Conservation (phyloP, 2,113 vertebrate species). For the Caloenas nicobarica region DNA sequence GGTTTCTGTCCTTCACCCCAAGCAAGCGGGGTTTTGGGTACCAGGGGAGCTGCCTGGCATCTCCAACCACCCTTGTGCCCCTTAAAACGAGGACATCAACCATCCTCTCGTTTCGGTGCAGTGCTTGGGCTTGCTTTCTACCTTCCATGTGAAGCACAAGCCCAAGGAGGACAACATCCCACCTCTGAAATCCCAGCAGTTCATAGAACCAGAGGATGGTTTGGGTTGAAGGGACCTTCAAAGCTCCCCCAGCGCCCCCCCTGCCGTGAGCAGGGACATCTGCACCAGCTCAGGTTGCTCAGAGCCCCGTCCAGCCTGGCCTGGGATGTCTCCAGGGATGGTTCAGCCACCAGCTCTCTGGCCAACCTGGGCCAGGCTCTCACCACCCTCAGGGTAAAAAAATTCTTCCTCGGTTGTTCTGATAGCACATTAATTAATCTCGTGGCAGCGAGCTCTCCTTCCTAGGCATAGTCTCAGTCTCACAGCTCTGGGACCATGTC, state of each 20-base stretch:
- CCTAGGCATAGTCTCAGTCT: not conserved
- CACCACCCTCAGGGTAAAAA: no score
- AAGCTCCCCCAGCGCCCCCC: no score
- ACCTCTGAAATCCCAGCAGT: not conserved
- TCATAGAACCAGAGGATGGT: no score
- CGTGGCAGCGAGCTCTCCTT: not conserved
- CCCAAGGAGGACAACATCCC: not conserved
- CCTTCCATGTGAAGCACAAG: not conserved
- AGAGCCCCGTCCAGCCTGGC: no score
- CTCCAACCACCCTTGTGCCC: not conserved
- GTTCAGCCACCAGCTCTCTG: no score
- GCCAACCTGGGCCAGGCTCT: no score
- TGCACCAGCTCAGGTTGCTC: no score
- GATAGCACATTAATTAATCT: not conserved
- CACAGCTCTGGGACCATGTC: not conserved
- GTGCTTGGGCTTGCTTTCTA: not conserved
- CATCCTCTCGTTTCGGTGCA: not conserved
- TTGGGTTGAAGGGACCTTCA: no score
- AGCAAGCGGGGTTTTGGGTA: not conserved
- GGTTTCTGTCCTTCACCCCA: not conserved
- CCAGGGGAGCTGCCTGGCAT: not conserved
- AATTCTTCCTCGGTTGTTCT: not conserved
- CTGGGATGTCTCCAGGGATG: no score
- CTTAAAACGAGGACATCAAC: fast-evolving
- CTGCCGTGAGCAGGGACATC: no score